Percentiles rank a stretch among this genome's conserved stretches.
These are phyloP conservation scores for Agrochola lychnidis DNA, from an alignment of 2,888 invertebrate species.

Conservation along the genomic window DNA sequence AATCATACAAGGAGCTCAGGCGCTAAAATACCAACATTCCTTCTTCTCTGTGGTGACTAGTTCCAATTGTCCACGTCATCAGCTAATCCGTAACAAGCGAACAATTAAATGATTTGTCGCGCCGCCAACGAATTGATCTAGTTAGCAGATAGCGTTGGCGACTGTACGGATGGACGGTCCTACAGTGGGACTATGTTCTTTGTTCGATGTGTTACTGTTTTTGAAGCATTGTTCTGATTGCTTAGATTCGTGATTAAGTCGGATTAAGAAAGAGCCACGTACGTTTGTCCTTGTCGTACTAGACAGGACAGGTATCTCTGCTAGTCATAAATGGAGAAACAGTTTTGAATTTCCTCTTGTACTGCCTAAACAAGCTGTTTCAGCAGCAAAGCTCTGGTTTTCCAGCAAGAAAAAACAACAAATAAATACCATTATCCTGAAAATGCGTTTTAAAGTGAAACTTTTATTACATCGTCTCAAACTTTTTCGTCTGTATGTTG, in stretches of 20 bases:
- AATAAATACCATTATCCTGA: not conserved
- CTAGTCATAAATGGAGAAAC: not conserved
- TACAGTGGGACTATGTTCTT: not conserved
- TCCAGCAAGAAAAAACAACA: not conserved
- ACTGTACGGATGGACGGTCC: constrained; percentile 11
- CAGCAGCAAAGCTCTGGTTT: not conserved
- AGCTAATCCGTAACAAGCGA: constrained; percentile 59
- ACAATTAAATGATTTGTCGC: constrained; percentile 67
- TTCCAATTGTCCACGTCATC: constrained; percentile 59
- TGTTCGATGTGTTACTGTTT: constrained; percentile 2
- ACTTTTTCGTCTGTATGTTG: no score
- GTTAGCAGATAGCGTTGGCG: constrained; percentile 49
- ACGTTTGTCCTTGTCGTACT: not conserved
- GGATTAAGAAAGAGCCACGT: not conserved
- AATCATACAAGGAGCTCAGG: constrained; percentile 13
- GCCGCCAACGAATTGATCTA: constrained; percentile 63
- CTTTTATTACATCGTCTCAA: no score
- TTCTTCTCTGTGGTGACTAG: not conserved
- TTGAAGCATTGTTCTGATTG: not conserved
- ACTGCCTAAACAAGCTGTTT: not conserved
- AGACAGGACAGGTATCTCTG: not conserved
- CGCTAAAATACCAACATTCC: constrained; percentile 50
- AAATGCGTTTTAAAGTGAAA: no score
- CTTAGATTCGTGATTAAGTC: not conserved
- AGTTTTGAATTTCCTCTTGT: not conserved